These are phyloP conservation scores for Hypena proboscidalis DNA, from an alignment of 2,888 invertebrate species.

Conservation along the genomic window DNA sequence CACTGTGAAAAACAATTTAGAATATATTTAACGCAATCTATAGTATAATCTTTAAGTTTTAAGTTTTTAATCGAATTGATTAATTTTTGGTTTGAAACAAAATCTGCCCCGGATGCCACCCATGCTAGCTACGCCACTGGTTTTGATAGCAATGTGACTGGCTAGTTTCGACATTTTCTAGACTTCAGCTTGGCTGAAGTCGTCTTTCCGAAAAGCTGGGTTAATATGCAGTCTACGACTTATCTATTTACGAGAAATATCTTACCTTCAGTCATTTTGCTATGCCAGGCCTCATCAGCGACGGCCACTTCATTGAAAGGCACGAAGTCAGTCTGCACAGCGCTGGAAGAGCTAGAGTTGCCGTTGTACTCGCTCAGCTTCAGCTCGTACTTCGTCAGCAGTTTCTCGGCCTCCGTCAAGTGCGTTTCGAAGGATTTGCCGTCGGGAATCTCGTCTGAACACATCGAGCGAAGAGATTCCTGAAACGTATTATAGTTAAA, in stretches of 20 bases:
- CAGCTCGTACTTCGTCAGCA: constrained; percentile 84
- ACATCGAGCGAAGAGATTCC: constrained; percentile 69
- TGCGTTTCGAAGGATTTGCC: constrained; percentile 72
- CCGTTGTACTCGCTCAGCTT: constrained; percentile 81
- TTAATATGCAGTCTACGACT: too few relatives aligned
- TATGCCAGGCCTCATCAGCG: constrained; percentile 82
- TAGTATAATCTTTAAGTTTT: too few relatives aligned
- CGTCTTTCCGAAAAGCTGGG: too few relatives aligned
- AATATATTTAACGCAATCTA: too few relatives aligned
- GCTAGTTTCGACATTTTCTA: too few relatives aligned
- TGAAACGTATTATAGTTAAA: constrained; percentile 29
- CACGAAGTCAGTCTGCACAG: constrained; percentile 69
- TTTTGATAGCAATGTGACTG: too few relatives aligned
- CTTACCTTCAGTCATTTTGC: constrained; percentile 77
- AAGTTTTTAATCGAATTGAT: too few relatives aligned
- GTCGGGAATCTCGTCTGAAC: constrained; percentile 61
- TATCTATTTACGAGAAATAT: not conserved
- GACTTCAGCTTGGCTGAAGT: too few relatives aligned
- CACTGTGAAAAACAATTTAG: too few relatives aligned
- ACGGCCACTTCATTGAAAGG: constrained; percentile 73
- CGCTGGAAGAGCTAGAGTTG: constrained; percentile 50
- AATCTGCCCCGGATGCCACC: too few relatives aligned
- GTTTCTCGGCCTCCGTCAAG: constrained; percentile 79
- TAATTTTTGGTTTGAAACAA: too few relatives aligned
- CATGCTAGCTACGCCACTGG: too few relatives aligned